Evolutionary conservation across 2,113 vertebrate species (phyloP).

Genomic region (Protobothrops flavoviridis): DNA sequence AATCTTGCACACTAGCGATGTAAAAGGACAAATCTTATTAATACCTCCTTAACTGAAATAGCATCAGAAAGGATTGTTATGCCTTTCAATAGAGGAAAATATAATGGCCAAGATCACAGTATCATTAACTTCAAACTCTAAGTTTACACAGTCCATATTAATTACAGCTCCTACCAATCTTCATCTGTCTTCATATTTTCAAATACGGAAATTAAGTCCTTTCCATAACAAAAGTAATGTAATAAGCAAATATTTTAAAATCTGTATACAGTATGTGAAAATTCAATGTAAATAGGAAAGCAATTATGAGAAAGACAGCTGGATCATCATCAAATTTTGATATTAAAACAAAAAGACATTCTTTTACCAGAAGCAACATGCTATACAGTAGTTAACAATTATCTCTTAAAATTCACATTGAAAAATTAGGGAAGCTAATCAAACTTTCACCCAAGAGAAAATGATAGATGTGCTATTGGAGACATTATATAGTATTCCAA

Average conservation of each 20-base stretch:
- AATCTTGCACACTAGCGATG: not conserved
- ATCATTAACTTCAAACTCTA: not conserved
- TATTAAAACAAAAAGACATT: not conserved
- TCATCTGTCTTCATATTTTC: not conserved
- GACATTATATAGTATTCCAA: not conserved
- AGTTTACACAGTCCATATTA: not conserved
- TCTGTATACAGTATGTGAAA: not conserved
- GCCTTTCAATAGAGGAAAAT: not conserved
- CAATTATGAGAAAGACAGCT: not conserved
- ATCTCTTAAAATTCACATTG: not conserved
- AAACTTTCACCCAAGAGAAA: not conserved
- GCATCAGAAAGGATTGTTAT: not conserved
- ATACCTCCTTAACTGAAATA: not conserved
- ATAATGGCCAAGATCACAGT: not conserved
- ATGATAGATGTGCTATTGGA: not conserved
- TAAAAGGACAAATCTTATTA: not conserved
- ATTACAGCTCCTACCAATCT: not conserved
- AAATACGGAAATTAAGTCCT: not conserved
- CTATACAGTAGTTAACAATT: not conserved
- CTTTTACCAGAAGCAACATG: not conserved
- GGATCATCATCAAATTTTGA: not conserved
- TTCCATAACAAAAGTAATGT: not conserved
- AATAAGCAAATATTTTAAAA: not conserved
- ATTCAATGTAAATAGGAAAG: not conserved
- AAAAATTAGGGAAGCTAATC: not conserved